phyloP scores from a whole-genome alignment of 2,113 vertebrate species.

The Falcunculus frontatus region DNA sequence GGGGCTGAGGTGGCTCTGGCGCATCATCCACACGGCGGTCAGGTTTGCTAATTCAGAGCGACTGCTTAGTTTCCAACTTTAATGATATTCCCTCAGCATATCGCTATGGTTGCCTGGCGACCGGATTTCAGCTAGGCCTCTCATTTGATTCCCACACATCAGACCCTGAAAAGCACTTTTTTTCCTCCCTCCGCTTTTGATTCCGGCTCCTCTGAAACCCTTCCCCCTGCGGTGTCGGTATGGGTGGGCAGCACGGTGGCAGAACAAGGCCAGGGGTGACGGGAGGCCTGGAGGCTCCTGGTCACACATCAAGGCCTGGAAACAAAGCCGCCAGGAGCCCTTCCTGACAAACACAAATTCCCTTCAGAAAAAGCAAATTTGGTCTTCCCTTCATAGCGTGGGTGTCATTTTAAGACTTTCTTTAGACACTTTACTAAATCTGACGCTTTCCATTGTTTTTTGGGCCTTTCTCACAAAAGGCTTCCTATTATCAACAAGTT shows the following conservation, averaged over 20 bases:
- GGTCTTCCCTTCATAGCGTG: conserved; percentile 77
- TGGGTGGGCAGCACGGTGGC: conserved; percentile 93
- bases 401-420: conserved; percentile 79
- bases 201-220: conserved; percentile 95
- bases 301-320: conserved; percentile 99
- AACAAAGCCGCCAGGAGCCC: conserved; percentile 92
- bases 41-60: conserved; percentile 89
- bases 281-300: conserved; percentile 82
- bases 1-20: conserved; percentile 61
- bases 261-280: conserved; percentile 84
- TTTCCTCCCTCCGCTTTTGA: conserved; percentile 95
- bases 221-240: conserved; percentile 95
- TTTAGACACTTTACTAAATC: conserved; percentile 80
- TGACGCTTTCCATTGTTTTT: conserved; percentile 76
- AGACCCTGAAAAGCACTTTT: conserved; percentile 97
- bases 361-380: conserved; percentile 89
- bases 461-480: conserved; percentile 62
- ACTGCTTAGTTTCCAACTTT: conserved; percentile 93
- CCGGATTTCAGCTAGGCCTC: conserved; percentile 98
- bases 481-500: conserved; percentile 79
- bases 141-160: conserved; percentile 99
- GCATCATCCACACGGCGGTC: conserved; percentile 69
- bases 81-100: conserved; percentile 99
- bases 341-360: conserved; percentile 94
- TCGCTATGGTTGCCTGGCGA: conserved; percentile 98